Evolutionary conservation across 2,113 vertebrate species (phyloP), one percentile per base, ranked within the genome.

Genomic region (Equus przewalskii): DNA sequence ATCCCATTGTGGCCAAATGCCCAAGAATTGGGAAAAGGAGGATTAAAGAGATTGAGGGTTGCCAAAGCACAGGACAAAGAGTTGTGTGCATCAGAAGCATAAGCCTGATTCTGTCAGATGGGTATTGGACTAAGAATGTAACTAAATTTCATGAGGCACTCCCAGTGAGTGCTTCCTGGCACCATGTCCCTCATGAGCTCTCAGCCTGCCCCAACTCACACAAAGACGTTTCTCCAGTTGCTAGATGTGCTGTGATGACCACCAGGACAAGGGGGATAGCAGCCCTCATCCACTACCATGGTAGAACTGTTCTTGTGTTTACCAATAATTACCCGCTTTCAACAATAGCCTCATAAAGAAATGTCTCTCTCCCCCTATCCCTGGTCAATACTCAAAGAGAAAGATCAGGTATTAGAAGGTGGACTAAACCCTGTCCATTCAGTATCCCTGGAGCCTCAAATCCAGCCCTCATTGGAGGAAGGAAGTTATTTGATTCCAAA

Each of bases 391-490:
- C 11, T 7, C 46, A 87, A 65, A 36, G 33, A 81, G 30, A 75
- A 97, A 75, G 21, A 19, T 54, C 21, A 54, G 28, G 21, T 33
- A 19, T 75, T n/a, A 69, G 49, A 73, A 64, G n/a, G 64, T 21
- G 21, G 33, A 54, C 16, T 49, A 12, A 0, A 15, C 0, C 3
- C 1, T 49, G 10, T 33, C 2, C 41, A 36, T n/a, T 21, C 11
- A 7, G 51, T 89, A 58, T 81, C 44, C 54, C 69, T 15, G 19
- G 11, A 33, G 2, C 26, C 22, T 80, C 15, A 84, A 30, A 30
- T 41, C 26, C 15, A 21, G 10, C 16, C 51, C n/a, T 51, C 11
- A 8, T 3, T 58, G 4, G 69, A 87, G 7, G 75, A 62, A 62
- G 16, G 9, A 87, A 79, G 28, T 16, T 93, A n/a, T 79, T 75